These are phyloP conservation scores for Drosophila carrolli DNA, from an alignment of 1,140 invertebrate species.

Conservation along the genomic window DNA sequence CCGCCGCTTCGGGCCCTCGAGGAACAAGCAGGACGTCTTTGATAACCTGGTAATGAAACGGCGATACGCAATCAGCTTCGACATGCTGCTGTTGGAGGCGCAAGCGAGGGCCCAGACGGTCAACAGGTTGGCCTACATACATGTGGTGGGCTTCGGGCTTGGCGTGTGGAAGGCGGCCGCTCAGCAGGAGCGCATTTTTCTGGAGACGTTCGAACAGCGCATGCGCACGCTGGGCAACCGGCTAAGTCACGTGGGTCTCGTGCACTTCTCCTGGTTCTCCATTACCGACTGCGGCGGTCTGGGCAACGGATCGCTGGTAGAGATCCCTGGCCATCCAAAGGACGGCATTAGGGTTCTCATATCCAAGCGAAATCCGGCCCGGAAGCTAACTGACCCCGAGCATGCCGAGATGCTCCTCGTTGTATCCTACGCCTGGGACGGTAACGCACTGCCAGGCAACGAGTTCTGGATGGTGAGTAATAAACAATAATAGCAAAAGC, in stretches of 20 bases:
- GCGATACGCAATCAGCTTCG: conserved; percentile 77
- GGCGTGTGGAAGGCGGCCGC: conserved; percentile 75
- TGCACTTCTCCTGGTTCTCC: conserved; percentile 82
- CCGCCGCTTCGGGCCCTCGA: conserved; percentile 52
- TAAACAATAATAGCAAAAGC: too few species aligned
- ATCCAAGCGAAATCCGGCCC: conserved; percentile 73
- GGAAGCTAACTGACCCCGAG: conserved; percentile 45
- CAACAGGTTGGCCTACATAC: conserved; percentile 65
- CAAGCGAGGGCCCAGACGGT: conserved; percentile 43
- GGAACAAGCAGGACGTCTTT: conserved; percentile 66
- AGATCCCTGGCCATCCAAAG: conserved; percentile 50
- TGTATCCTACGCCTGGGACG: conserved; percentile 89
- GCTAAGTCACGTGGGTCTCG: conserved; percentile 62
- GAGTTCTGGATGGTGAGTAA: conserved; percentile 86
- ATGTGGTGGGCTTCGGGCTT: conserved; percentile 80
- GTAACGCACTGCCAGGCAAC: conserved; percentile 88
- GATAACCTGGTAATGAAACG: conserved; percentile 79
- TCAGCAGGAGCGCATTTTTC: conserved; percentile 80
- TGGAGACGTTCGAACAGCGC: conserved; percentile 78
- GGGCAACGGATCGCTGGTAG: conserved; percentile 49
- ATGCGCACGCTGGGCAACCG: conserved; percentile 51
- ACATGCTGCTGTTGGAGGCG: conserved; percentile 68
- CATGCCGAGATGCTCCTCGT: conserved; percentile 84
- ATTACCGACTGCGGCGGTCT: conserved; percentile 48
- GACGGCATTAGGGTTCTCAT: conserved; percentile 67